These are phyloP conservation scores for Athrips mouffetella DNA, from an alignment of 2,888 invertebrate species.

Conservation along the genomic window DNA sequence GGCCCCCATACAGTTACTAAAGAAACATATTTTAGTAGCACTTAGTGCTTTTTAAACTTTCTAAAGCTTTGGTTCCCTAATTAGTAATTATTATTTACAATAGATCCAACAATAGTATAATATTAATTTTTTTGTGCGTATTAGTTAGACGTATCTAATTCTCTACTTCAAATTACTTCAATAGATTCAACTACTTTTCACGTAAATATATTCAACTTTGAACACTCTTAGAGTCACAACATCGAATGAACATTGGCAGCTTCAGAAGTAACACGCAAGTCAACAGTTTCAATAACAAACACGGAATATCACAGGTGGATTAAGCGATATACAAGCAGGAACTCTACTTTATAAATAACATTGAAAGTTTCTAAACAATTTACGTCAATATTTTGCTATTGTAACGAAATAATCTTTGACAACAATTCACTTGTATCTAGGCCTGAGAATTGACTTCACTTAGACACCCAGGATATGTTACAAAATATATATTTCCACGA, in stretches of 20 bases:
- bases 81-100: slow-evolving; percentile 11
- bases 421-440: slow-evolving; percentile 54
- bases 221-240: slow-evolving; percentile 51
- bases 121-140: slow-evolving; percentile 33
- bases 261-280: slow-evolving; percentile 47
- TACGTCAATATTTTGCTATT: slow-evolving; percentile 33
- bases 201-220: slow-evolving; percentile 38
- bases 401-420: slow-evolving; percentile 43
- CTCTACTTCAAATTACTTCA: slow-evolving; percentile 24
- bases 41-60: slow-evolving; percentile 16
- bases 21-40: slow-evolving; percentile 36
- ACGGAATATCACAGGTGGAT: slow-evolving; percentile 72
- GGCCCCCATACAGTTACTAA: slow-evolving; percentile 68
- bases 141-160: slow-evolving; percentile 18
- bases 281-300: slow-evolving; percentile 49
- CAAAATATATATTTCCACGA: slow-evolving; percentile 48
- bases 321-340: slow-evolving; percentile 73
- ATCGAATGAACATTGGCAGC: slow-evolving; percentile 52
- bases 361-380: slow-evolving; percentile 38
- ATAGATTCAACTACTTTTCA: slow-evolving; percentile 35
- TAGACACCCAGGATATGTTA: slow-evolving; percentile 58
- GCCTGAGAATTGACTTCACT: slow-evolving; percentile 68
- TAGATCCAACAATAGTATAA: slow-evolving; percentile 31
- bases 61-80: slow-evolving; percentile 16
- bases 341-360: slow-evolving; percentile 56